Evolutionary conservation across 2,113 vertebrate genomes (phyloP), one percentile per base, ranked within the genome.

Genomic region (Balaeniceps rex): DNA sequence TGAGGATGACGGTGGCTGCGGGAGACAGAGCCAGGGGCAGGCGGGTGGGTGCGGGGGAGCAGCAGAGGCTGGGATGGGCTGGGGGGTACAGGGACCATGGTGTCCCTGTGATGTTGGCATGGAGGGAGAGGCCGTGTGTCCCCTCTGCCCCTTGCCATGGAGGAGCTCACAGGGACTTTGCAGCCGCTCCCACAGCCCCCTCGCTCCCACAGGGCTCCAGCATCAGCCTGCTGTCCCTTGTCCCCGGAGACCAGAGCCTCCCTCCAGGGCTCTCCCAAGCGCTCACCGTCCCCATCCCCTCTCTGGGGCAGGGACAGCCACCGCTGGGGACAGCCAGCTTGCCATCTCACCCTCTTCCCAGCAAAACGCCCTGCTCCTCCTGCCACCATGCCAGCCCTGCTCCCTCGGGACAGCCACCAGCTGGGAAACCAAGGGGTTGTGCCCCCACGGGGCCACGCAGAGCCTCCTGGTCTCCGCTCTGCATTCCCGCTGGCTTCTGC

Each of bases 1-100:
- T 99, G 36, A 99, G 98, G 96, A 99, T 99, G 72, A 99, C 98
- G 0, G 99, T 99, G 70, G 99, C 99, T 99, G 97, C 10, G 31
- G 94, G 83, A 74, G 69, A 95, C 60, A 93, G 42, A 87, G 44
- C 54, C 22, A 6, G 58, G 34, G 52, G 22, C 0, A 2, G 44
- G 44, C 0, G 23, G 69, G 40, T 36, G 44, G 13, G 25, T 14
- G 42, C 0, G 3, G 21, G 54, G 54, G 63, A 25, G 7, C 79
- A 60, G 38, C 0, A 6, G 38, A 52, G 42, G 40, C 57, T 36
- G n/a, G 40, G 14, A 4, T 57, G 36, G 57, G 44, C 44, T 65
- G 25, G 34, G 23, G 44, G 18, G 21, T 44, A 19, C 2, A 6
- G 46, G 46, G 12, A 63, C 24, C 6, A 2, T 0, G 0, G 25